phyloP scores from a whole-genome alignment of 2,888 invertebrate genomes.

The Ennomos erosarius region DNA sequence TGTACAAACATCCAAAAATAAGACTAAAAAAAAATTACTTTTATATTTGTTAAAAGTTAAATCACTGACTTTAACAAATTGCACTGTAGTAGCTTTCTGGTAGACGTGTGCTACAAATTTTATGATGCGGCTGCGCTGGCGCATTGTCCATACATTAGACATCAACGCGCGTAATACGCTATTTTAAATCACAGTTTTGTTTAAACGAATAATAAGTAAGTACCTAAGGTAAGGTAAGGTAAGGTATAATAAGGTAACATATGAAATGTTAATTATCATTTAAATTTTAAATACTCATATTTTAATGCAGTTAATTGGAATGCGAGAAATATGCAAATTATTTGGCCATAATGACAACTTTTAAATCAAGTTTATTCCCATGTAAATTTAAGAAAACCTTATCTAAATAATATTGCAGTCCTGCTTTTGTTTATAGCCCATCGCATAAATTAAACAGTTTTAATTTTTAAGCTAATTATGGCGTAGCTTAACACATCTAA shows the following conservation, averaged over 20 bases:
- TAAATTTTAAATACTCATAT: no score
- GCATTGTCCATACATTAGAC: constrained; percentile 53
- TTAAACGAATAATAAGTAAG: background rate
- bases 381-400: no score
- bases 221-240: no score
- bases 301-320: background rate
- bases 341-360: no score
- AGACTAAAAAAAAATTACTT: no score
- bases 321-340: no score
- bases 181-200: constrained; percentile 6
- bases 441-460: constrained; percentile 5
- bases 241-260: no score
- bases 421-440: background rate
- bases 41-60: no score
- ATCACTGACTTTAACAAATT: no score
- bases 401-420: no score
- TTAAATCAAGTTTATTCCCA: no score
- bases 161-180: constrained; percentile 52
- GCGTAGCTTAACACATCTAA: constrained; percentile 11
- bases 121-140: constrained; percentile 36
- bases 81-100: constrained; percentile 6
- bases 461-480: constrained; percentile 2
- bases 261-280: background rate
- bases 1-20: no score
- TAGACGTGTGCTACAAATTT: constrained; percentile 27